These are phyloP conservation scores for Archips xylosteana DNA, from an alignment of 2,888 invertebrate genomes.

Conservation along the genomic window DNA sequence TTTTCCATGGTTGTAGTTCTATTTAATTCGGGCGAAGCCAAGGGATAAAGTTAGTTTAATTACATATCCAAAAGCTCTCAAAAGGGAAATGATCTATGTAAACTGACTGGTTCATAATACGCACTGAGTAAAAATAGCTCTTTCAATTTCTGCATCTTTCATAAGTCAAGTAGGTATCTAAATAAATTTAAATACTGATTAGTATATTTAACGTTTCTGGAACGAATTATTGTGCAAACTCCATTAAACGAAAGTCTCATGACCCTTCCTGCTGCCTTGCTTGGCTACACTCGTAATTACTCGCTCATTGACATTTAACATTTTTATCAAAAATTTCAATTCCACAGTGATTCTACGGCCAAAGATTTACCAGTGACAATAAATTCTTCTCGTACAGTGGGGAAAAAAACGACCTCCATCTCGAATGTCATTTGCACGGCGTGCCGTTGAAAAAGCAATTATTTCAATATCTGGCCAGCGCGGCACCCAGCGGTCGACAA, in stretches of 20 bases:
- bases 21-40: no score
- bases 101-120: not conserved
- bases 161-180: no score
- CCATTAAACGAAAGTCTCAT: conserved; percentile 7
- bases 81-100: no score
- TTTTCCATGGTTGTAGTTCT: no score
- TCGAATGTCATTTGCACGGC: conserved; percentile 85
- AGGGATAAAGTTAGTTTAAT: no score
- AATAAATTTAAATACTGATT: not conserved
- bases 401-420: conserved; percentile 83
- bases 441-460: conserved; percentile 85
- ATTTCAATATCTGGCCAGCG: conserved; percentile 82
- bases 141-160: not conserved
- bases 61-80: no score
- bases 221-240: conserved; percentile 7
- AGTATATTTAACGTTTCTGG: not conserved
- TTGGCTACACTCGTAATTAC: conserved; percentile 36
- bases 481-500: conserved; percentile 69
- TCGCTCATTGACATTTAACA: conserved; percentile 42
- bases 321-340: conserved; percentile 57
- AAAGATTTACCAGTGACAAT: conserved; percentile 78
- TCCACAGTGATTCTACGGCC: conserved; percentile 43
- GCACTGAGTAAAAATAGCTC: not conserved
- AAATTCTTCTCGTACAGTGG: conserved; percentile 73
- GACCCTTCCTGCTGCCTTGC: conserved; percentile 26